Conservation (phyloP, 2,113 vertebrate species). For the Chloropsis cyanopogon region DNA sequence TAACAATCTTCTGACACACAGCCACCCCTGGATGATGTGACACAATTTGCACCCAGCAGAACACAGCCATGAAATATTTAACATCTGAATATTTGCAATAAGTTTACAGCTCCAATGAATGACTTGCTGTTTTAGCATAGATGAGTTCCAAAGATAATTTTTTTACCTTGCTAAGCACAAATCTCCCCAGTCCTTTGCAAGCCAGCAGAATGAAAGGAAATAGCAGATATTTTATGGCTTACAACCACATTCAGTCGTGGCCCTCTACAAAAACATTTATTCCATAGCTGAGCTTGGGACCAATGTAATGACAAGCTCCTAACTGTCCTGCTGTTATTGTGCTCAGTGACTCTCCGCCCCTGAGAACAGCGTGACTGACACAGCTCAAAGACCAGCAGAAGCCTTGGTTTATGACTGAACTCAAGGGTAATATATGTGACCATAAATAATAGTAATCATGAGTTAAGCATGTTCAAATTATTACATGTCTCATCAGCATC, state of each 20-base stretch:
- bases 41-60: not conserved
- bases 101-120: not conserved
- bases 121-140: not conserved
- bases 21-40: not conserved
- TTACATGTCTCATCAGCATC: not conserved
- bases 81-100: not conserved
- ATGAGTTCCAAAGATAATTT: not conserved
- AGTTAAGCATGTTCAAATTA: not conserved
- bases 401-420: not conserved
- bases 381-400: not conserved
- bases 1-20: not conserved
- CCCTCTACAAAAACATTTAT: constrained; percentile 14
- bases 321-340: not conserved
- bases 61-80: not conserved
- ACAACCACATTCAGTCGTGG: not conserved
- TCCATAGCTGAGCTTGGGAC: not conserved
- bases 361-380: not conserved
- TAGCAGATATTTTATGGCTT: not conserved
- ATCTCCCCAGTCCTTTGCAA: not conserved
- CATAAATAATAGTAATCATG: not conserved
- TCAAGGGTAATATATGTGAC: not conserved
- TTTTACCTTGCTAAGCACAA: constrained; percentile 32
- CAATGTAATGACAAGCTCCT: not conserved
- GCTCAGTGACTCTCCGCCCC: not conserved
- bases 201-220: constrained; percentile 6